Evolutionary conservation across 2,888 invertebrate genomes (phyloP).

Genomic region (Stenichneumon culpator): DNA sequence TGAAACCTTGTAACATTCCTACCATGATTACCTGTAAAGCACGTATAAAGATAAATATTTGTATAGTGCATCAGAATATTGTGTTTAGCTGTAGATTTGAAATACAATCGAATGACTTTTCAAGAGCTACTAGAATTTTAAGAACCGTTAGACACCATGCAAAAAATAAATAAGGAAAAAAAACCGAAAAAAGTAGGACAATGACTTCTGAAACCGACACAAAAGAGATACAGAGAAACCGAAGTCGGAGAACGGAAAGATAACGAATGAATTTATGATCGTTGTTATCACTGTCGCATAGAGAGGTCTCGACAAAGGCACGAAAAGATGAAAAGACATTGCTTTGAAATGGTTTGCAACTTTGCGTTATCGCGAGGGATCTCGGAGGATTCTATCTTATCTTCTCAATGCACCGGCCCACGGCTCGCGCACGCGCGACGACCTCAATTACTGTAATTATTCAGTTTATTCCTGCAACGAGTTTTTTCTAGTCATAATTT

Average conservation of each 20-base stretch:
- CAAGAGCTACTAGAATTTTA: neutral
- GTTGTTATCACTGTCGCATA: constrained; percentile 31
- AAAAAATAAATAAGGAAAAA: constrained; percentile 15
- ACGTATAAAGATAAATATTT: neutral
- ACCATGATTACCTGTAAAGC: constrained; percentile 84
- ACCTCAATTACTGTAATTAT: constrained; percentile 43
- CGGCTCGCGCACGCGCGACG: constrained; percentile 7
- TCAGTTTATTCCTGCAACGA: neutral
- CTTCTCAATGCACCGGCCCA: constrained; percentile 7
- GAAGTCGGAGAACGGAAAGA: neutral
- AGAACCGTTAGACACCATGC: neutral
- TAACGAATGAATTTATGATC: constrained; percentile 27
- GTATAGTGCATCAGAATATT: neutral
- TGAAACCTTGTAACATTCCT: constrained; percentile 89
- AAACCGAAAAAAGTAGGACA: neutral
- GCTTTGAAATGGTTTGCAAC: constrained; percentile 15
- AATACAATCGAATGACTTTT: neutral
- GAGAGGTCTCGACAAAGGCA: constrained; percentile 7
- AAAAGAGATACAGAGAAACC: constrained; percentile 4
- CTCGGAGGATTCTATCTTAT: constrained; percentile 28
- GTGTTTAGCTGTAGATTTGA: neutral
- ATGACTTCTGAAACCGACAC: neutral
- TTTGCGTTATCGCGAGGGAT: constrained; percentile 42
- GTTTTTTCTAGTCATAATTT: neutral
- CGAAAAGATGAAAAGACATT: constrained; percentile 1